Conservation (phyloP, 2,113 vertebrate genomes). For the Alces alces region DNA sequence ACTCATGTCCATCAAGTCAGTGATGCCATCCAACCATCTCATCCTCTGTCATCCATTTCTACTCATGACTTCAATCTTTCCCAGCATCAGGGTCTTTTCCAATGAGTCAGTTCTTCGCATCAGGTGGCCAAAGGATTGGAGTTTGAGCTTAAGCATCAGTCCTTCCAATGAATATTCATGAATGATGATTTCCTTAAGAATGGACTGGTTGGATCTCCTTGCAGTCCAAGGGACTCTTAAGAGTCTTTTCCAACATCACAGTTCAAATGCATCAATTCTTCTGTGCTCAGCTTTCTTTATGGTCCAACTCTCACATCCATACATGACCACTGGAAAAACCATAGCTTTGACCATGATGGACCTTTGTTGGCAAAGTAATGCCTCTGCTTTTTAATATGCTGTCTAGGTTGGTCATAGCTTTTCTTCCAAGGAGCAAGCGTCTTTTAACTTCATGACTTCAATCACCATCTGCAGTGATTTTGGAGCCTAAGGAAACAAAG, state of each 20-base stretch:
- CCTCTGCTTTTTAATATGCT: not conserved
- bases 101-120: rapidly evolving
- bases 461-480: not conserved
- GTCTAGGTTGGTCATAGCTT: not conserved
- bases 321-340: not conserved
- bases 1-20: not conserved
- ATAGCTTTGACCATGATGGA: not conserved
- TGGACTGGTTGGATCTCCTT: not conserved
- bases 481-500: not conserved
- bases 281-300: not conserved
- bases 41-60: not conserved
- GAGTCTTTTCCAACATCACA: not conserved
- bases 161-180: not conserved
- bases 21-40: not conserved
- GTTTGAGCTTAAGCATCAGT: not conserved
- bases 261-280: not conserved
- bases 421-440: not conserved
- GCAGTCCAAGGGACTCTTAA: not conserved
- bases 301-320: not conserved
- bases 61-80: not conserved
- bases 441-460: not conserved
- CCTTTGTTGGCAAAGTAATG: not conserved
- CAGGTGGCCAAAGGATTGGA: not conserved
- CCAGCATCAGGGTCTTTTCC: not conserved
- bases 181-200: not conserved